Evolutionary conservation across 2,113 vertebrate species (phyloP).

Genomic region (Vanacampus margaritifer): DNA sequence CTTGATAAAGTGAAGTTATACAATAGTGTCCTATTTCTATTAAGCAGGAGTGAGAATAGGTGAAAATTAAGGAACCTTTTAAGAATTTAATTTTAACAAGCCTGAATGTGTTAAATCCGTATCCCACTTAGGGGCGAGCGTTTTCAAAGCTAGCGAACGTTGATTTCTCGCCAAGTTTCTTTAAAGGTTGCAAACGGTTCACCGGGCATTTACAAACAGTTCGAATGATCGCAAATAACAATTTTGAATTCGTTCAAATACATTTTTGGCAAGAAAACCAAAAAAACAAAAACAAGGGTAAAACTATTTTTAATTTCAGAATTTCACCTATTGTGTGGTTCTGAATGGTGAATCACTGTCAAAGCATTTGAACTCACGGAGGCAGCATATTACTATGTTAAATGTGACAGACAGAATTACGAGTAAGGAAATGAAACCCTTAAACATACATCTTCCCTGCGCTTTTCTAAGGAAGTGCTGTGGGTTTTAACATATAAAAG

Average conservation of each 20-base stretch:
- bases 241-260: too few species aligned
- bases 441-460: slow-evolving; percentile 15
- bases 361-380: neutral
- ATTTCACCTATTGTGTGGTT: neutral
- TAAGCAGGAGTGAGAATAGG: neutral
- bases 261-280: too few species aligned
- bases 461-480: slow-evolving; percentile 3
- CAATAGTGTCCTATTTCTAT: neutral
- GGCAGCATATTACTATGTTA: neutral
- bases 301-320: neutral
- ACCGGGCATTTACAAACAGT: too few species aligned
- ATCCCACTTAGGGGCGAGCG: too few species aligned
- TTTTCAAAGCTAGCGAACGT: too few species aligned
- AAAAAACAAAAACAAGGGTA: neutral
- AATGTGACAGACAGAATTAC: neutral
- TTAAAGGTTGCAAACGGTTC: too few species aligned
- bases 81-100: neutral
- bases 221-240: too few species aligned
- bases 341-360: neutral
- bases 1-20: neutral
- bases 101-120: neutral
- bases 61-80: neutral
- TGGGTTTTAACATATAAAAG: slow-evolving; percentile 32
- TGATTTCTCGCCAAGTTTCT: too few species aligned
- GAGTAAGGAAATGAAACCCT: slow-evolving; percentile 41